Base-by-base conservation (phyloP, 2,113 vertebrate genomes). In the Mystacornis crossleyi region DNA sequence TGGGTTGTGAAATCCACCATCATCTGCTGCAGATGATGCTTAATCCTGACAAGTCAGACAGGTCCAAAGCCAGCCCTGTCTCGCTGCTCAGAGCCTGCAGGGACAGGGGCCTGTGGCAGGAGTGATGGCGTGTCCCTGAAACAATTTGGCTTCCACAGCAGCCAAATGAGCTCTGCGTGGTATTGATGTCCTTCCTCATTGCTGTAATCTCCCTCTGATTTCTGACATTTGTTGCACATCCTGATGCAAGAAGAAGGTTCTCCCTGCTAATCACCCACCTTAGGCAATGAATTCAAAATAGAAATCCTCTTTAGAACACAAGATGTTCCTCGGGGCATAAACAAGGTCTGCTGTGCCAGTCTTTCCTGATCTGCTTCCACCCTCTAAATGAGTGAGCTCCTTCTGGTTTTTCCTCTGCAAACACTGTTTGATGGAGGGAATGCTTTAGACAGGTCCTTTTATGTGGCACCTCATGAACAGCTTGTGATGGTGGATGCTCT, bases 171-270 rank as follows among this genome's bases (percentile, higher is more conserved):
- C 95, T 97, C 97, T 96, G 92, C 8, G 2, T 95, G 92, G 62
- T 71, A 17, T 73, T 78, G 77, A 48, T 92, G 96, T 97, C 95
- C 90, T 95, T 93, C 95, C 95, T 88, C 80, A 71, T 97, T 97
- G 97, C 94, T 31, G 1, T 97, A 79, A 96, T 89, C 78, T 96
- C 93, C 71, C 88, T 96, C 94, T 96, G 97, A 95, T 97, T 97
- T 92, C 95, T 96, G 93, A 94, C 14, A 38, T 81, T 97, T 94
- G 86, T 97, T 95, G 91, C 54, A n/a, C 84, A 45, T 82, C 88
- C 71, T 97, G 97, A 97, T 97, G 94, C 86, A 97, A 95, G 88
- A 90, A 95, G 96, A 96, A 97, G 95, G 93, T 91, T 97, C 75
- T 94, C 94, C 92, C 57, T 95, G 95, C 89, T 97, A 97, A 98